Conservation (phyloP, 2,797 vertebrate species). For the Channallabes apus region DNA sequence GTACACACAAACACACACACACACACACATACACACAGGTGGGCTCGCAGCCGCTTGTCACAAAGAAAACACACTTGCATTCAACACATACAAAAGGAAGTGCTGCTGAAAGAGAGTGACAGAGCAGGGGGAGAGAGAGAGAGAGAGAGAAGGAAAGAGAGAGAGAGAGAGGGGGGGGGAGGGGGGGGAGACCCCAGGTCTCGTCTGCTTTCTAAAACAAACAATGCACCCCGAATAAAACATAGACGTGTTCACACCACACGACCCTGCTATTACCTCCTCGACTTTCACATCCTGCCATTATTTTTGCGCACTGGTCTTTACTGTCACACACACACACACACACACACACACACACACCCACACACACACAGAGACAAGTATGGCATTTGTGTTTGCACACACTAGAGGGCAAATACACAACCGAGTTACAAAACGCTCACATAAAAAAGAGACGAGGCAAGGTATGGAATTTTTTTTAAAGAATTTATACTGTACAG, state of each 20-base stretch:
- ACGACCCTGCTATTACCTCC: constrained; percentile 27
- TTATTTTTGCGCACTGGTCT: constrained; percentile 23
- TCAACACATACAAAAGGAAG: constrained; percentile 46
- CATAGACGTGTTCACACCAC: constrained; percentile 38
- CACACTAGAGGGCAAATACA: background rate
- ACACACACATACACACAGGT: constrained; percentile 27
- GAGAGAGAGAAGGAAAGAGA: background rate
- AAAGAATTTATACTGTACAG: background rate
- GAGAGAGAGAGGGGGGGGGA: background rate
- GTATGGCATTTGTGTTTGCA: background rate
- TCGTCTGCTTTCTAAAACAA: constrained; percentile 45
- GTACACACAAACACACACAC: constrained; percentile 14
- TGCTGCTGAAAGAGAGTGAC: constrained; percentile 25
- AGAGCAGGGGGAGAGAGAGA: background rate
- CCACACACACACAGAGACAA: background rate
- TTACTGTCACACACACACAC: background rate
- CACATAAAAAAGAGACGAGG: background rate
- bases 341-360: background rate
- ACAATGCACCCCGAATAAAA: constrained; percentile 46
- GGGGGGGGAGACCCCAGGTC: background rate
- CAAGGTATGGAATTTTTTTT: background rate
- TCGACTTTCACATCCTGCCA: constrained; percentile 14
- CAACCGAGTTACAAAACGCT: constrained; percentile 7
- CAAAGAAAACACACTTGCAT: constrained; percentile 33
- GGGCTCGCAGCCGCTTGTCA: constrained; percentile 25